Percentiles rank a stretch among this genome's conserved stretches.
phyloP scores from a whole-genome alignment of 2,888 invertebrate species.

The Athripsodes cinereus region DNA sequence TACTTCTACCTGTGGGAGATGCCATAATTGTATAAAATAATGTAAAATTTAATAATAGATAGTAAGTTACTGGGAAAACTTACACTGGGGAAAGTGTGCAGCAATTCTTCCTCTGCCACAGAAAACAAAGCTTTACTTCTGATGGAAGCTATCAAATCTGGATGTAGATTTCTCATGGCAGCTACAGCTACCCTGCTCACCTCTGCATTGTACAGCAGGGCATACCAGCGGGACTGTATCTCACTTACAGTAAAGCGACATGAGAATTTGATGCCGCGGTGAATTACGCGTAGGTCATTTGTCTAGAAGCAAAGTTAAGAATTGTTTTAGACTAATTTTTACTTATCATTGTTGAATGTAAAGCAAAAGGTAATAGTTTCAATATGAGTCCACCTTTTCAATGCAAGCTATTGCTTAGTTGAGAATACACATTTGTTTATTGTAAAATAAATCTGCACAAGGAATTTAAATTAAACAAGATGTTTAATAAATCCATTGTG shows the following conservation, averaged over 20 bases:
- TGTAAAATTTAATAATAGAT: too few relatives aligned
- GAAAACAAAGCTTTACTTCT: slow-evolving; percentile 88
- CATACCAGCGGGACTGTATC: slow-evolving; percentile 94
- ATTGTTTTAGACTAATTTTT: too few relatives aligned
- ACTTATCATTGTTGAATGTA: too few relatives aligned
- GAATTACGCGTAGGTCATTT: slow-evolving; percentile 74
- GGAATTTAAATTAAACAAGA: too few relatives aligned
- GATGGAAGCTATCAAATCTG: slow-evolving; percentile 79
- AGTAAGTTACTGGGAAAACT: slow-evolving; percentile 29
- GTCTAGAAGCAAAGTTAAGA: slow-evolving; percentile 50
- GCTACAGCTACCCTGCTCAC: slow-evolving; percentile 87
- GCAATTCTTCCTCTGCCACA: slow-evolving; percentile 79
- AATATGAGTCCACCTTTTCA: too few relatives aligned
- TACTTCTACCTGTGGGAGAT: background rate
- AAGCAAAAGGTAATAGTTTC: too few relatives aligned
- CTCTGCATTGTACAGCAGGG: slow-evolving; percentile 89
- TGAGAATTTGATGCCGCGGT: slow-evolving; percentile 91
- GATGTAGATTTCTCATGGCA: slow-evolving; percentile 90
- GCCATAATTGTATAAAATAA: too few relatives aligned
- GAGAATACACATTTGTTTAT: too few relatives aligned
- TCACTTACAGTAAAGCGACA: slow-evolving; percentile 91
- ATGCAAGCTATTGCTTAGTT: too few relatives aligned
- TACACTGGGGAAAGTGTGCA: slow-evolving; percentile 76
- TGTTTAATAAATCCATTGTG: too few relatives aligned
- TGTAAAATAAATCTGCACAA: too few relatives aligned